Conservation (phyloP, 2,888 invertebrate genomes). For the Caenorhabditis sp. region DNA sequence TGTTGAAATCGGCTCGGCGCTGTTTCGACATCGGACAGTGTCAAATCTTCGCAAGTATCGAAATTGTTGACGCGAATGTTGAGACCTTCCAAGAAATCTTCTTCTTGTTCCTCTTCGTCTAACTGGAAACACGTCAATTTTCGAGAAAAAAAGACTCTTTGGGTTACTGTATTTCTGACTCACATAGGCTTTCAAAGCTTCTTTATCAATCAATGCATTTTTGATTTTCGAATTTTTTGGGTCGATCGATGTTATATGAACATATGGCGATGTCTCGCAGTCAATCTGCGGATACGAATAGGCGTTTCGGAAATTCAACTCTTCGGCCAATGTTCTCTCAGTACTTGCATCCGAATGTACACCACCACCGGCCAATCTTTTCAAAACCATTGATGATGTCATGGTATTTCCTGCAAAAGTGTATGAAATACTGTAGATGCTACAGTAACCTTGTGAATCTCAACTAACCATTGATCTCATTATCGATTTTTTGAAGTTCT, state of each 20-base stretch:
- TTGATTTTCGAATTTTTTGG: slow-evolving; percentile 35
- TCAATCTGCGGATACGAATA: slow-evolving; percentile 56
- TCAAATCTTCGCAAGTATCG: slow-evolving; percentile 61
- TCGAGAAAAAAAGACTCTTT: not conserved
- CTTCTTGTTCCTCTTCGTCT: slow-evolving; percentile 46
- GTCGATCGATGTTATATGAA: slow-evolving; percentile 50
- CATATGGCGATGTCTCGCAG: slow-evolving; percentile 23
- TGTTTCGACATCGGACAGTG: slow-evolving; percentile 60
- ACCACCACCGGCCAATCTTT: slow-evolving; percentile 30
- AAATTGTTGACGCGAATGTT: slow-evolving; percentile 65
- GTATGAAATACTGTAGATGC: too few relatives aligned
- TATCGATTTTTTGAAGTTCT: slow-evolving; percentile 52
- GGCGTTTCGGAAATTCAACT: slow-evolving; percentile 53
- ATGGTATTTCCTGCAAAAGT: slow-evolving; percentile 32
- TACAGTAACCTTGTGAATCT: too few relatives aligned
- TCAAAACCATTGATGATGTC: slow-evolving; percentile 52
- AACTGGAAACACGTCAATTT: slow-evolving; percentile 19
- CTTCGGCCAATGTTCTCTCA: slow-evolving; percentile 50
- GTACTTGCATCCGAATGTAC: slow-evolving; percentile 32
- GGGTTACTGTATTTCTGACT: slow-evolving; percentile 3
- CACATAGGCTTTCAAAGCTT: slow-evolving; percentile 34
- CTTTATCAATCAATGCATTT: slow-evolving; percentile 40
- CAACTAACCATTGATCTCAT: slow-evolving; percentile 41
- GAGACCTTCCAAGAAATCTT: slow-evolving; percentile 65
- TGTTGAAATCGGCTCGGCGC: slow-evolving; percentile 60